Percentiles rank a stretch among this genome's conserved stretches.
phyloP scores from a whole-genome alignment of 2,888 invertebrate species.

The Standfussiana lucernea region DNA sequence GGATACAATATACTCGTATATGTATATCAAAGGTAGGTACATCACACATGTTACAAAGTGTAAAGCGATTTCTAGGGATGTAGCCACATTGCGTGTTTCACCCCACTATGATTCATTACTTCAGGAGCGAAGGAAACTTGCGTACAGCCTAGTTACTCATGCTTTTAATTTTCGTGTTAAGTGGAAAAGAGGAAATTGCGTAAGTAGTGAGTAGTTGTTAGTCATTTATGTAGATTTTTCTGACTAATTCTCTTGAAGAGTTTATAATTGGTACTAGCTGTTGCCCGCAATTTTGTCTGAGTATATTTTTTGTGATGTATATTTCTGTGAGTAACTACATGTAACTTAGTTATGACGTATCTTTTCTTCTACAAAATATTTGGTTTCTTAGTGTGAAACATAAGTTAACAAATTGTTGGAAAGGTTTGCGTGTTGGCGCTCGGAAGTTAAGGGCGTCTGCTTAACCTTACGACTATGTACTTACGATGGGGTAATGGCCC shows the following conservation, averaged over 20 bases:
- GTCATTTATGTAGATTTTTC: constrained; percentile 29
- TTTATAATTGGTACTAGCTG: background rate
- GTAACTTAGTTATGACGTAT: constrained; percentile 20
- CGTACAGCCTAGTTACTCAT: constrained; percentile 59
- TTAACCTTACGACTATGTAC: constrained; percentile 24
- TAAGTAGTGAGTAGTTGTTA: constrained; percentile 12
- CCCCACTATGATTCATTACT: constrained; percentile 61
- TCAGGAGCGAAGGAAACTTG: constrained; percentile 49
- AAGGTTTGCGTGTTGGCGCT: constrained; percentile 44
- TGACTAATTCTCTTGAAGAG: constrained; percentile 5
- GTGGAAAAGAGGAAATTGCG: constrained; percentile 61
- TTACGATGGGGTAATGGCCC: constrained; percentile 2
- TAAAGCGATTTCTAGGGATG: constrained; percentile 53
- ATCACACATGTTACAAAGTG: constrained; percentile 28
- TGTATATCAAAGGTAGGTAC: too few species aligned
- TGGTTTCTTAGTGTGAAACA: constrained; percentile 30
- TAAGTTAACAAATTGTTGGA: constrained; percentile 31
- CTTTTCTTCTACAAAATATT: constrained; percentile 2
- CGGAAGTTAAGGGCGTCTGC: constrained; percentile 2
- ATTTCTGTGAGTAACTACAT: background rate
- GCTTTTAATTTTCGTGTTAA: constrained; percentile 50
- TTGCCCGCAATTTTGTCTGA: background rate
- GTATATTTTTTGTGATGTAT: too few species aligned
- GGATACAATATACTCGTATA: too few species aligned
- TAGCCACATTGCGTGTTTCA: constrained; percentile 67